Conservation (phyloP, 2,888 invertebrate genomes). For the Aphodius granarius region DNA sequence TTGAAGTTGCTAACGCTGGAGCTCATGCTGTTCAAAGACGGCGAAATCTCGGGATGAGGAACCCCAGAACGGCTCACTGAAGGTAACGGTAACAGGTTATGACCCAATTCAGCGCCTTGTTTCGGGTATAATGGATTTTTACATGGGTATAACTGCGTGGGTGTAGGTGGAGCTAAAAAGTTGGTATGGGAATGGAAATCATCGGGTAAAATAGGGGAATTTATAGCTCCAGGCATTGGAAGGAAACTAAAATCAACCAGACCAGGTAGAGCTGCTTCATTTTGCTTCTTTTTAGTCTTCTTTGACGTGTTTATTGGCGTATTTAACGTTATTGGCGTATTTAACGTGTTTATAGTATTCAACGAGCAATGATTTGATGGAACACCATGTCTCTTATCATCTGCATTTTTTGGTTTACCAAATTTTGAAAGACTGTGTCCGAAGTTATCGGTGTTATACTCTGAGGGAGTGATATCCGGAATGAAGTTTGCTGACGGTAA, state of each 20-base stretch:
- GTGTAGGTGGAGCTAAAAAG: conserved; percentile 46
- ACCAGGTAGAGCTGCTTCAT: conserved; percentile 40
- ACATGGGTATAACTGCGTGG: conserved; percentile 47
- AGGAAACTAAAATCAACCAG: conserved; percentile 51
- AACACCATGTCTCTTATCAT: conserved; percentile 24
- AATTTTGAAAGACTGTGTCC: conserved; percentile 12
- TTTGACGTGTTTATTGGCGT: conserved; percentile 35
- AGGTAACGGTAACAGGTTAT: conserved; percentile 42
- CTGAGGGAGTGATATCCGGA: conserved; percentile 18
- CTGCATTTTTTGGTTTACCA: not conserved
- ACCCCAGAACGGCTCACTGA: conserved; percentile 38
- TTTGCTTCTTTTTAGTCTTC: conserved; percentile 44
- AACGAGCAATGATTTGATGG: conserved; percentile 20
- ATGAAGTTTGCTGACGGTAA: conserved; percentile 44
- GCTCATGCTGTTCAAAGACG: conserved; percentile 47
- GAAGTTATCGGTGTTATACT: conserved; percentile 31
- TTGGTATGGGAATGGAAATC: conserved; percentile 51
- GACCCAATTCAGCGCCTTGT: conserved; percentile 41
- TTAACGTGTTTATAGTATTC: conserved; percentile 8
- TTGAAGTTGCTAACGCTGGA: conserved; percentile 75
- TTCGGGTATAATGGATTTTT: conserved; percentile 51
- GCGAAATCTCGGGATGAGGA: conserved; percentile 47
- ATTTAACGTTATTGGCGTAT: no score
- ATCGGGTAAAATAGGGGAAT: conserved; percentile 52
- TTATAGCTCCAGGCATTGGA: conserved; percentile 49